Evolutionary conservation across 2,113 vertebrate genomes (phyloP).

Genomic region (Ellobius talpinus): DNA sequence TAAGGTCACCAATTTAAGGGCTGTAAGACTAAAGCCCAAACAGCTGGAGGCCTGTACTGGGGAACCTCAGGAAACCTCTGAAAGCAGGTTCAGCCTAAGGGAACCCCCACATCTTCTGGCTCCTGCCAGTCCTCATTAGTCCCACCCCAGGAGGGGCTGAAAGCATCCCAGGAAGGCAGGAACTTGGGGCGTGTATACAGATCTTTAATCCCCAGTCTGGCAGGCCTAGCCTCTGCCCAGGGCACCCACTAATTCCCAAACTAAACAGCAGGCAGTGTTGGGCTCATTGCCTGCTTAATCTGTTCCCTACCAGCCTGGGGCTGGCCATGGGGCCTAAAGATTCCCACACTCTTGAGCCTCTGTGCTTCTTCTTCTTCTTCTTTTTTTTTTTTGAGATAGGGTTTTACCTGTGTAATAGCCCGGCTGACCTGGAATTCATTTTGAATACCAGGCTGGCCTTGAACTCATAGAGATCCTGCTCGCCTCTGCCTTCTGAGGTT

Average conservation of each 20-base stretch:
- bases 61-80: background rate
- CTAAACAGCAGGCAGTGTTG: slow-evolving; percentile 73
- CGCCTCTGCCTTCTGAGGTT: background rate
- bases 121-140: background rate
- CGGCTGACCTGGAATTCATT: background rate
- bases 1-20: background rate
- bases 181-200: slow-evolving; percentile 11
- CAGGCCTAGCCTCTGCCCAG: slow-evolving; percentile 72
- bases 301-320: slow-evolving; percentile 28
- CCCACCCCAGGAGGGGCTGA: background rate
- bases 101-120: background rate
- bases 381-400: too few species aligned
- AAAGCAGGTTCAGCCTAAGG: background rate
- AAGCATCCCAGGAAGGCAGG: background rate
- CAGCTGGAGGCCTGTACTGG: too few species aligned
- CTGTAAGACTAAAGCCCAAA: background rate
- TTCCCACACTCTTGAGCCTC: slow-evolving; percentile 63
- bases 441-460: background rate
- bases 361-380: background rate
- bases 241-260: slow-evolving; percentile 79
- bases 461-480: background rate
- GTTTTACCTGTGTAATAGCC: background rate
- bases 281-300: slow-evolving; percentile 71
- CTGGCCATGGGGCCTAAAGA: background rate
- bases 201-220: slow-evolving; percentile 78